Base-by-base conservation (phyloP, 2,113 vertebrate species). In the Burhinus oedicnemus region DNA sequence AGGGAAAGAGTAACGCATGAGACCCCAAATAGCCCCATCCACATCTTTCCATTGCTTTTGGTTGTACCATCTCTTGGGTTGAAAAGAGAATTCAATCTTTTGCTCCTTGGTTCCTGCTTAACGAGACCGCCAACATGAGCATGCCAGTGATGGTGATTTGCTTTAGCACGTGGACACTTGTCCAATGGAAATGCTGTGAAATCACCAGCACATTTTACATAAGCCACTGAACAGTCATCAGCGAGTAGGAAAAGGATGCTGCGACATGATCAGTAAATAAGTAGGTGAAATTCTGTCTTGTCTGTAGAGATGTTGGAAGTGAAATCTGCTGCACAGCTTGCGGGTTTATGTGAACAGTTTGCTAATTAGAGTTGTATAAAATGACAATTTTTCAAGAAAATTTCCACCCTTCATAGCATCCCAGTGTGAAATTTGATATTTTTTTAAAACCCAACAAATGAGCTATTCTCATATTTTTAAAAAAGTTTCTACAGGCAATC, bases 261-360 rank as follows among this genome's bases (percentile, higher is more conserved):
- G 93, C 4, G 2, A 77, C 84, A 95, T 91, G 89, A 97, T 96
- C 94, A 95, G 94, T 96, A 97, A 97, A 97, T 97, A 97, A 97
- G 94, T 97, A 97, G 96, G 95, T 97, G 89, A 97, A 97, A 95
- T 97, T 95, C 94, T 95, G 84, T 91, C 94, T 96, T 91, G 70
- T 94, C 91, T 96, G 79, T 90, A 65, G 91, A 95, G 91, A 97
- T 95, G 87, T 90, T 97, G 95, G 96, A 97, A 97, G 66, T 90
- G 95, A 97, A 97, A 97, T 97, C 95, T 97, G 96, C 93, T 97
- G 96, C 96, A 97, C 95, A 97, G 97, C 94, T 97, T 97, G 96
- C 0, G 85, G 96, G 96, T 97, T 97, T 97, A 96, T 96, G 96
- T 86, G 97, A 97, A 97, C 92, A 97, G 97, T 97, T 97, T 96